Base-by-base conservation (phyloP, 1,140 invertebrate genomes). In the Steinernema khuongi region DNA sequence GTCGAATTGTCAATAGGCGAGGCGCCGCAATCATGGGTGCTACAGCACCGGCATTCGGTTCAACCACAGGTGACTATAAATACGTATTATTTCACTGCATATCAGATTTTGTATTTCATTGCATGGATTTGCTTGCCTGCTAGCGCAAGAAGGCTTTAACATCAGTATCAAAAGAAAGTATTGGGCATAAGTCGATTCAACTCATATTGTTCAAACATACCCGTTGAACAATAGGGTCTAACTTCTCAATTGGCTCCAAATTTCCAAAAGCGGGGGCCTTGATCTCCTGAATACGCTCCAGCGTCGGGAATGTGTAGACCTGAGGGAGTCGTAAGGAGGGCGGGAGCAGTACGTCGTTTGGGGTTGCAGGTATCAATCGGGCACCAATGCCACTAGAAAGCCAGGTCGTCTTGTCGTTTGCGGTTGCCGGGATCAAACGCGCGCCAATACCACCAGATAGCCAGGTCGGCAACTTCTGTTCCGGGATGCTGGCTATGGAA, bases 1-100 rank as follows among this genome's bases (percentile, higher is more conserved):
- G 66, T 0, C 81, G 71, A 41, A 81, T 81, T 18, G 76, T 80
- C 29, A 81, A 69, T 43, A 81, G 81, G 31, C 79, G 68, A 26
- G 79, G 79, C 0, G 69, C 70, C 19, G 72, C 72, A 22, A 74
- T 74, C 36, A 74, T 36, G 17, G 72, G 67, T 32, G 31, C 28
- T 22, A 29, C 19, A 14, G 11, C 26, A 4, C 50, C 50, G 11
- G 50, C 50, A 26, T 26, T 60, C 1, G 72, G 50, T 22, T 78
- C 68, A 66, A 77, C 72, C 7, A 71, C 30, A 17, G 29, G 66
- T 33, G 77, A 68, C 18, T 74, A 70, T 33, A 71, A 31, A 44
- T 68, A 67, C n/a, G n/a, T n/a, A n/a, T n/a, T n/a, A n/a, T n/a
- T n/a, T n/a, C n/a, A n/a, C n/a, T n/a, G n/a, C n/a, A n/a, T n/a